A percentile compares a stretch with the other conserved stretches of the same genome.
phyloP scores from a whole-genome alignment of 1,140 invertebrate species.

The Platorchestia sp. region DNA sequence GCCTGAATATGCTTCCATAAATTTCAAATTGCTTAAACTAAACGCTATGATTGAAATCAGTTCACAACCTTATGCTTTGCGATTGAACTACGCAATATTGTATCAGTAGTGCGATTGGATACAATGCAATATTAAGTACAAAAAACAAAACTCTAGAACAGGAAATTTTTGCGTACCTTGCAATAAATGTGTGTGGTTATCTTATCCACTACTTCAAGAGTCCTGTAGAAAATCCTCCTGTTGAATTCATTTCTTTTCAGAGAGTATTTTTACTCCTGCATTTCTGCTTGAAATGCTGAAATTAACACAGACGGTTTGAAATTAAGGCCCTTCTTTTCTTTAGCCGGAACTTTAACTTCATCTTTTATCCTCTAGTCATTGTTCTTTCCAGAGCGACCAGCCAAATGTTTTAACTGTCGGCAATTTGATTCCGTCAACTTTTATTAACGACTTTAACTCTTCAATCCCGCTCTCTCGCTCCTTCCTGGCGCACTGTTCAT shows the following conservation, averaged over 20 bases:
- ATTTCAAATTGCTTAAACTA: too few relatives aligned
- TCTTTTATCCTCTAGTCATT: not conserved
- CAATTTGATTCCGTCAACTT: not conserved
- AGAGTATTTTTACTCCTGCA: not conserved
- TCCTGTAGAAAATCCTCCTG: not conserved
- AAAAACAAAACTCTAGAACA: too few relatives aligned
- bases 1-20: too few relatives aligned
- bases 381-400: not conserved
- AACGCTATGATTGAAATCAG: too few relatives aligned
- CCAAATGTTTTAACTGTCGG: not conserved
- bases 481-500: not conserved
- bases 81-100: too few relatives aligned
- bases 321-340: not conserved
- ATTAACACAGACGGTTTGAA: not conserved
- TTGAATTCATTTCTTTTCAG: not conserved
- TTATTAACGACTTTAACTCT: not conserved
- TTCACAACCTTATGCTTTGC: too few relatives aligned
- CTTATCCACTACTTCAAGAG: too few relatives aligned
- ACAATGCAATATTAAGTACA: too few relatives aligned
- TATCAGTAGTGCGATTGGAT: too few relatives aligned
- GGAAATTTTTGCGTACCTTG: too few relatives aligned
- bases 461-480: not conserved
- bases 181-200: too few relatives aligned
- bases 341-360: not conserved
- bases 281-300: not conserved